A percentile compares a stretch with the other conserved stretches of the same genome.
These are phyloP conservation scores for Choloepus didactylus DNA, from an alignment of 2,797 vertebrate species.

Conservation along the genomic window DNA sequence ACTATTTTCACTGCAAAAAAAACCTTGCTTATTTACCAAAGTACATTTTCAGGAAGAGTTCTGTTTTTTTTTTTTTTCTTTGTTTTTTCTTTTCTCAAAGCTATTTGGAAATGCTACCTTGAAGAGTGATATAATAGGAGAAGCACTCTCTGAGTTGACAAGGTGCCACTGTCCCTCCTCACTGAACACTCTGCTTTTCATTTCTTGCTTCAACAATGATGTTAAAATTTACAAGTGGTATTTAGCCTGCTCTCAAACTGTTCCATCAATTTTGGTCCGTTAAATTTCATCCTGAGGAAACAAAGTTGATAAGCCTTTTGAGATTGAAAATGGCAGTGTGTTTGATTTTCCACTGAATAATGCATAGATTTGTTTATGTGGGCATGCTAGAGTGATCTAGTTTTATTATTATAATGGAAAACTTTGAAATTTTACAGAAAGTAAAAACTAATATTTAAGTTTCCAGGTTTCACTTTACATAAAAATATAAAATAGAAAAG, in stretches of 20 bases:
- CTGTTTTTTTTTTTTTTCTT: too few species aligned
- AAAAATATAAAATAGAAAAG: not conserved
- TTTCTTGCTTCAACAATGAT: constrained; percentile 60
- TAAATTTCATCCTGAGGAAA: constrained; percentile 68
- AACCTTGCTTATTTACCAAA: constrained; percentile 67
- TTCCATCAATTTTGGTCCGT: constrained; percentile 26
- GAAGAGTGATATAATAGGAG: constrained; percentile 46
- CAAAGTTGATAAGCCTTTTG: constrained; percentile 30
- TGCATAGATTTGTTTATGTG: not conserved
- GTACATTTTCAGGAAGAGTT: not conserved
- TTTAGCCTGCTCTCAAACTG: constrained; percentile 57
- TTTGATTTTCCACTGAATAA: constrained; percentile 22
- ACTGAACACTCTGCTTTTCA: constrained; percentile 61
- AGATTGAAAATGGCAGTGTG: constrained; percentile 14
- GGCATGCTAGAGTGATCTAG: not conserved
- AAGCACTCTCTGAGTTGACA: constrained; percentile 74
- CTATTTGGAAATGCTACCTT: constrained; percentile 55
- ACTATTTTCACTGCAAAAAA: constrained; percentile 55
- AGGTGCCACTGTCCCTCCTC: not conserved
- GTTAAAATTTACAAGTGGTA: constrained; percentile 62
- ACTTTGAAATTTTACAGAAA: constrained; percentile 40
- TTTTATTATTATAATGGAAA: not conserved
- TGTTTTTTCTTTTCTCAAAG: not conserved
- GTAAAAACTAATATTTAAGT: not conserved
- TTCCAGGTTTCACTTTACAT: not conserved